Evolutionary conservation across 2,888 invertebrate genomes (phyloP).

Genomic region (Patella caerulea): DNA sequence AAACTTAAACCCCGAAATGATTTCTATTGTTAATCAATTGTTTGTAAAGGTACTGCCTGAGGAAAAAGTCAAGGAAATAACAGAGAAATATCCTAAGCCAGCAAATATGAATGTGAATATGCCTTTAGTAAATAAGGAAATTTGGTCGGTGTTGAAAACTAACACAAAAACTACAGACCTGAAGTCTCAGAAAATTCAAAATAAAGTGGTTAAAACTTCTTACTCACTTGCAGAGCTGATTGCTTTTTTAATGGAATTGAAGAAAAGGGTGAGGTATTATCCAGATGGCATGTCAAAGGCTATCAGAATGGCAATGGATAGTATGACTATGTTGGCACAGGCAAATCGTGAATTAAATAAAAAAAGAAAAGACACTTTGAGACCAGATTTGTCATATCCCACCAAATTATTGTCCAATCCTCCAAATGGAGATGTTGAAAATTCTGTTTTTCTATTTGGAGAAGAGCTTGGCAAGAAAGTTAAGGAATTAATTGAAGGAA

Average conservation of each 20-base stretch:
- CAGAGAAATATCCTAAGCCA: background rate
- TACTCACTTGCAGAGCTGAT: background rate
- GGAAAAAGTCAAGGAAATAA: background rate
- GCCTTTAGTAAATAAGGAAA: constrained; percentile 2
- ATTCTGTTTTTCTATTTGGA: background rate
- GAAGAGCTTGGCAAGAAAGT: background rate
- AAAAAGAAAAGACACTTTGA: background rate
- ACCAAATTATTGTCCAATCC: background rate
- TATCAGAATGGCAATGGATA: background rate
- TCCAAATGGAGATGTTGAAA: background rate
- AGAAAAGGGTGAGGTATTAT: background rate
- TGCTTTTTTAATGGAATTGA: background rate
- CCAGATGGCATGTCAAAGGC: background rate
- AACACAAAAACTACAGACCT: background rate
- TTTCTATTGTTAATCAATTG: background rate
- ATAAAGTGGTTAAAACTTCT: background rate
- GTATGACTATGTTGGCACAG: background rate
- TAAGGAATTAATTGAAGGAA: background rate
- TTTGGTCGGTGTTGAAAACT: background rate
- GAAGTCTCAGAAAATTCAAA: background rate
- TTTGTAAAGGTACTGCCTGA: background rate
- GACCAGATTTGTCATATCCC: background rate
- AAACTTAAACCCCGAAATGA: background rate
- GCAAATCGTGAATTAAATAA: background rate
- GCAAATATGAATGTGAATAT: background rate